These are phyloP conservation scores for Ptychodera flava DNA, from an alignment of 35 echinoderm and acorn worm species.

Conservation along the genomic window DNA sequence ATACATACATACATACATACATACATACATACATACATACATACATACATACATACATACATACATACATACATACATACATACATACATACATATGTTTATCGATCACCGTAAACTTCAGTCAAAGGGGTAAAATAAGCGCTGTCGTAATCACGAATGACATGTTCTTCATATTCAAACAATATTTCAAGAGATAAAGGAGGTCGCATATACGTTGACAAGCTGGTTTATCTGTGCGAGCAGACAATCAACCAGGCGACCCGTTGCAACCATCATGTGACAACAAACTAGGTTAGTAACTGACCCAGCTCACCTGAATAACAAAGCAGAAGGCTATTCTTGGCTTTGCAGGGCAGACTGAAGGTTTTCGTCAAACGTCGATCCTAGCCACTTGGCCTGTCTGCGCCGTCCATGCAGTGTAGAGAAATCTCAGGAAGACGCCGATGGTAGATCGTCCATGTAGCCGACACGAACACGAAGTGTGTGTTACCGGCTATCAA, in stretches of 20 bases:
- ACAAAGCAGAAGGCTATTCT: too few relatives aligned
- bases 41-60: slow-evolving; percentile 2
- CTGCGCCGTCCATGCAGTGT: too few relatives aligned
- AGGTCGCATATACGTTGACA: background rate
- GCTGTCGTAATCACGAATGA: background rate
- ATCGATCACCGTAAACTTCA: background rate
- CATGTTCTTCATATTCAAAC: background rate
- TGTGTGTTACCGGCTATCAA: too few relatives aligned
- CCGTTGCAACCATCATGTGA: background rate
- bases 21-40: slow-evolving; percentile 2
- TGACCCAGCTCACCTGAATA: too few relatives aligned
- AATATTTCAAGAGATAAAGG: background rate
- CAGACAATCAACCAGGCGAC: background rate
- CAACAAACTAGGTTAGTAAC: too few relatives aligned
- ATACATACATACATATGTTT: slow-evolving; percentile 2
- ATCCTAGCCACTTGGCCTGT: too few relatives aligned
- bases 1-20: slow-evolving; percentile 2
- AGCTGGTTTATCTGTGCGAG: background rate
- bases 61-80: slow-evolving; percentile 2
- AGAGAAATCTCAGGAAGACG: too few relatives aligned
- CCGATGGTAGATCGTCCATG: too few relatives aligned
- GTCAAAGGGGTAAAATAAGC: background rate
- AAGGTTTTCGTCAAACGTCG: too few relatives aligned
- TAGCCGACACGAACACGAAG: too few relatives aligned
- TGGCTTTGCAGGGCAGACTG: too few relatives aligned